These are phyloP conservation scores for Salpingus planirostris DNA, from an alignment of 2,888 invertebrate species.

Conservation along the genomic window DNA sequence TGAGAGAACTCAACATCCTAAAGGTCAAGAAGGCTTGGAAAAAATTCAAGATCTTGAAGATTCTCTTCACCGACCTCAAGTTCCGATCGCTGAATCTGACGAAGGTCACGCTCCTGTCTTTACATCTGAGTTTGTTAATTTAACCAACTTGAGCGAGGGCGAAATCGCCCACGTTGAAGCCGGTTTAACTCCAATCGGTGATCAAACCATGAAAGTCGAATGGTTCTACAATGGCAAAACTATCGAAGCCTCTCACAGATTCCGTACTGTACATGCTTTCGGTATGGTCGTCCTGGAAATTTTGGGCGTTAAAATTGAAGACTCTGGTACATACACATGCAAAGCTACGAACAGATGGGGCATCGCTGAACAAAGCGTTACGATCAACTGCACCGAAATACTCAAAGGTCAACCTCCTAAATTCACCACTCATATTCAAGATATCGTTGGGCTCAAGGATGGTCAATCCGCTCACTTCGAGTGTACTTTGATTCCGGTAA, in stretches of 20 bases:
- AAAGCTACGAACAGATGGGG: slow-evolving; percentile 86
- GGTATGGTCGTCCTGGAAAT: slow-evolving; percentile 97
- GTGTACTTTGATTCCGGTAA: slow-evolving; percentile 86
- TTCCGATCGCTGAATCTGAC: slow-evolving; percentile 59
- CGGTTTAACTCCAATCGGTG: slow-evolving; percentile 86
- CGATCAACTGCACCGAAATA: slow-evolving; percentile 74
- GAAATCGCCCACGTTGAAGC: slow-evolving; percentile 98
- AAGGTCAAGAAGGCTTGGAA: slow-evolving; percentile 86
- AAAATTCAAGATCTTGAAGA: slow-evolving; percentile 88
- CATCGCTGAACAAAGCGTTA: slow-evolving; percentile 75
- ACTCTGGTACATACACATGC: slow-evolving; percentile 84
- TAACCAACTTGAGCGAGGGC: slow-evolving; percentile 81
- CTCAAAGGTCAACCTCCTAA: slow-evolving; percentile 78
- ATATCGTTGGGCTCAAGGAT: slow-evolving; percentile 76
- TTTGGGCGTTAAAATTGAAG: slow-evolving; percentile 85
- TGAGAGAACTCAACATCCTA: slow-evolving; percentile 87
- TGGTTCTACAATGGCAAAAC: slow-evolving; percentile 93
- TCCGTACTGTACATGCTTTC: slow-evolving; percentile 90
- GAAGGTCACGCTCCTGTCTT: slow-evolving; percentile 81
- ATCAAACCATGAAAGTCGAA: slow-evolving; percentile 89
- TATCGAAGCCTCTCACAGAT: slow-evolving; percentile 80
- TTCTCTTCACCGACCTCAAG: slow-evolving; percentile 65
- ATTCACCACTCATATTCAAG: slow-evolving; percentile 82
- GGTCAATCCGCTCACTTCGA: slow-evolving; percentile 93
- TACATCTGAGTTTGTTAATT: slow-evolving; percentile 76